These are phyloP conservation scores for Pristionchus entomophagus DNA, from an alignment of 2,888 invertebrate species.

Conservation along the genomic window DNA sequence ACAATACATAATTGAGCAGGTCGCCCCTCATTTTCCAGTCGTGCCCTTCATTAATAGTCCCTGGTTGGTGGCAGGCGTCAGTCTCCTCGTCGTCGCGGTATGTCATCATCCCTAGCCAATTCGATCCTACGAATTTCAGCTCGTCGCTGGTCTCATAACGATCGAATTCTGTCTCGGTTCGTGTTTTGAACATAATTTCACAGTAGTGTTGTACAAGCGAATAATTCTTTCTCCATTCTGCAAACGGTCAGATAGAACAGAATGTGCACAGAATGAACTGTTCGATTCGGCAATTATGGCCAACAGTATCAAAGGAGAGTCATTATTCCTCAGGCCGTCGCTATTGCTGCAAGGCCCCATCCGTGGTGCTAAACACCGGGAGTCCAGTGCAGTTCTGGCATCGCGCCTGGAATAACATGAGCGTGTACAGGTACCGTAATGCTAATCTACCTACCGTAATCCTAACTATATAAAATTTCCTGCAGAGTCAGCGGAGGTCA, in stretches of 20 bases:
- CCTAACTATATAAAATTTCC: not conserved
- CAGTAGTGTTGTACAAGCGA: no score
- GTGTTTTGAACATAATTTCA: no score
- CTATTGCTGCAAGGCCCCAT: not conserved
- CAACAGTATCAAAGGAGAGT: no score
- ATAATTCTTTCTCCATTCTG: no score
- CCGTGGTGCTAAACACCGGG: not conserved
- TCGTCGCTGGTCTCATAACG: not conserved
- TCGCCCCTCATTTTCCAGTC: no score
- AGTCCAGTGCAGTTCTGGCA: constrained; percentile 11
- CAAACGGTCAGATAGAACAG: no score
- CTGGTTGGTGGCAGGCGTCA: not conserved
- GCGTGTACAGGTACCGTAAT: not conserved
- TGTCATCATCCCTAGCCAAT: not conserved
- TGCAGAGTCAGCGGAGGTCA: not conserved
- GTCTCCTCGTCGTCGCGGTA: constrained; percentile 7
- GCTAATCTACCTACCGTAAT: not conserved
- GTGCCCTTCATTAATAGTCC: not conserved
- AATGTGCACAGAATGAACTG: no score
- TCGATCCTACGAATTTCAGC: not conserved
- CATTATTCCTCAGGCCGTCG: not conserved
- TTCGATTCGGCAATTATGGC: no score
- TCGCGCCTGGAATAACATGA: not conserved
- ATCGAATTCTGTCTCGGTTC: not conserved
- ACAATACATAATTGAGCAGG: not conserved